Conservation (phyloP, 2,888 invertebrate species). For the Cryptocephalus moraei region DNA sequence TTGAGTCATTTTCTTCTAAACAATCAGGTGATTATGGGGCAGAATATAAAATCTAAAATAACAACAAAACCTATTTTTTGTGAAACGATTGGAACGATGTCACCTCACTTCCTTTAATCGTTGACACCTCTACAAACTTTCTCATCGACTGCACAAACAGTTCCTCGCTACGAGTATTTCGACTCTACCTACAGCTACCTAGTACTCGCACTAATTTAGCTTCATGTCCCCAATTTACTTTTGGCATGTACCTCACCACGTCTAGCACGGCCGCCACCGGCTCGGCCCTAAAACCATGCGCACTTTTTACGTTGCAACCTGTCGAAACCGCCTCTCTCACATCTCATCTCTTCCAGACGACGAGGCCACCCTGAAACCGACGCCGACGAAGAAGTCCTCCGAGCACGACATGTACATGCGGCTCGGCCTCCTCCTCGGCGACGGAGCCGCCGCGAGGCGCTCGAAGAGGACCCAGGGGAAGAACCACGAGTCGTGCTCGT, state of each 20-base stretch:
- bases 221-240: not conserved
- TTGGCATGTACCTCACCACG: not conserved
- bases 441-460: slow-evolving; percentile 43
- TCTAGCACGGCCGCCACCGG: not conserved
- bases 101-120: no score
- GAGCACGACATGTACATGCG: slow-evolving; percentile 77
- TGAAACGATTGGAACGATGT: no score
- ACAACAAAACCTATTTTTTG: no score
- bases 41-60: no score
- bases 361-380: slow-evolving; percentile 58
- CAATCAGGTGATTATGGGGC: no score
- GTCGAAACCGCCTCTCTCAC: not conserved
- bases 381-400: slow-evolving; percentile 44
- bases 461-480: slow-evolving; percentile 26
- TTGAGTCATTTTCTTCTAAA: no score
- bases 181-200: no score
- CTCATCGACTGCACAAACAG: no score
- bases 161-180: no score
- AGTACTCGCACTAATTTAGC: not conserved
- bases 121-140: no score
- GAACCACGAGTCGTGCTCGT: slow-evolving; percentile 38
- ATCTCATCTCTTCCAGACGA: slow-evolving; percentile 45
- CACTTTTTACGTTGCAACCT: not conserved
- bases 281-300: not conserved
- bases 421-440: slow-evolving; percentile 69